Percentiles rank a stretch among this genome's conserved stretches.
Evolutionary conservation across 2,797 vertebrate genomes (phyloP).

Genomic region (Lates japonicus): DNA sequence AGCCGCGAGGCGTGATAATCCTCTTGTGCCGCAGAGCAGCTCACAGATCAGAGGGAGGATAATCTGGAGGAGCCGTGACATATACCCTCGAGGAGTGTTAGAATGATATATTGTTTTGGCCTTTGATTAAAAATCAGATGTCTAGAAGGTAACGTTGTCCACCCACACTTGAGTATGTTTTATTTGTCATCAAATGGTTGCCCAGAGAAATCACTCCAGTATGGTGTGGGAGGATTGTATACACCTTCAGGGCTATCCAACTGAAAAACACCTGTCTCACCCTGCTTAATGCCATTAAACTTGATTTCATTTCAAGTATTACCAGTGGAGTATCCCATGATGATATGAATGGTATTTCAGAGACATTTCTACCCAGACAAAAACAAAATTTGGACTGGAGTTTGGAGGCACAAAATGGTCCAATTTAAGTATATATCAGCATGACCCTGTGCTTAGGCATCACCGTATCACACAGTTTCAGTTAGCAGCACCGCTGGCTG

Average conservation of each 20-base stretch:
- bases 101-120: constrained; percentile 35
- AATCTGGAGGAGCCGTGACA: constrained; percentile 72
- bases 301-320: background rate
- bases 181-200: constrained; percentile 32
- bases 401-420: background rate
- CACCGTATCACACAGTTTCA: constrained; percentile 8
- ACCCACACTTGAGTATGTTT: constrained; percentile 22
- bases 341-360: background rate
- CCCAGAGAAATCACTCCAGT: constrained; percentile 19
- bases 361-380: background rate
- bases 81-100: constrained; percentile 40
- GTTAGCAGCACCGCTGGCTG: constrained; percentile 21
- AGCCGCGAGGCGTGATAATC: constrained; percentile 66
- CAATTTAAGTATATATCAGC: background rate
- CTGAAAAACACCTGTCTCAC: constrained; percentile 1
- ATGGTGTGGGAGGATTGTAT: constrained; percentile 28
- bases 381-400: background rate
- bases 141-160: constrained; percentile 25
- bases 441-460: background rate
- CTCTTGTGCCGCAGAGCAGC: constrained; percentile 68
- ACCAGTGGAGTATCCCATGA: background rate
- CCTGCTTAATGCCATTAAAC: background rate
- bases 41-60: constrained; percentile 73
- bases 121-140: constrained; percentile 58
- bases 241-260: background rate